Conservation (phyloP, 2,888 invertebrate genomes). For the Dioctria rufipes region DNA sequence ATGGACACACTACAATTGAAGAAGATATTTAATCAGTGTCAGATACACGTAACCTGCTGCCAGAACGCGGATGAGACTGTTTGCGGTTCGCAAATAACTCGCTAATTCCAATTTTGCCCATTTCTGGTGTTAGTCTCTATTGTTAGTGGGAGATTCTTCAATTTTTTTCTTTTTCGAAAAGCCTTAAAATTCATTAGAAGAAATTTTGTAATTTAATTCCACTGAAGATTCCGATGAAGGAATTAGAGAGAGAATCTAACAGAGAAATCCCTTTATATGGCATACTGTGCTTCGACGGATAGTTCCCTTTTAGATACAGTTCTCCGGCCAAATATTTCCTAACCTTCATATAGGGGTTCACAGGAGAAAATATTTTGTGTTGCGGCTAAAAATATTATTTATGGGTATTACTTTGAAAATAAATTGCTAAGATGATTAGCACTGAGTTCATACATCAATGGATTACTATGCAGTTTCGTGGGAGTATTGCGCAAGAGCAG, state of each 20-base stretch:
- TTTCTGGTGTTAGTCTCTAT: conserved; percentile 27
- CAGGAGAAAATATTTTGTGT: too few relatives aligned
- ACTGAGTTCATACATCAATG: too few relatives aligned
- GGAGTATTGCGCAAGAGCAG: too few relatives aligned
- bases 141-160: not conserved
- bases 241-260: not conserved
- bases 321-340: too few relatives aligned
- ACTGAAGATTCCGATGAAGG: not conserved
- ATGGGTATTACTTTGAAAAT: too few relatives aligned
- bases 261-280: not conserved
- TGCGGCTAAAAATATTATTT: too few relatives aligned
- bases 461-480: too few relatives aligned
- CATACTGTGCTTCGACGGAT: not conserved
- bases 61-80: conserved; percentile 10
- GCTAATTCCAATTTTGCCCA: conserved; percentile 46
- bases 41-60: conserved; percentile 9
- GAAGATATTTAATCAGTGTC: conserved; percentile 43
- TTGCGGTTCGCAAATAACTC: conserved; percentile 24
- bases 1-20: conserved; percentile 43
- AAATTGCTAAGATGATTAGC: too few relatives aligned
- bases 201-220: conserved; percentile 34
- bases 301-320: too few relatives aligned
- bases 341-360: too few relatives aligned
- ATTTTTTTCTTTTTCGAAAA: not conserved
- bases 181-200: conserved; percentile 27